Base-by-base conservation (phyloP, 1,140 invertebrate species). In the Brevipalpus yothersi region DNA sequence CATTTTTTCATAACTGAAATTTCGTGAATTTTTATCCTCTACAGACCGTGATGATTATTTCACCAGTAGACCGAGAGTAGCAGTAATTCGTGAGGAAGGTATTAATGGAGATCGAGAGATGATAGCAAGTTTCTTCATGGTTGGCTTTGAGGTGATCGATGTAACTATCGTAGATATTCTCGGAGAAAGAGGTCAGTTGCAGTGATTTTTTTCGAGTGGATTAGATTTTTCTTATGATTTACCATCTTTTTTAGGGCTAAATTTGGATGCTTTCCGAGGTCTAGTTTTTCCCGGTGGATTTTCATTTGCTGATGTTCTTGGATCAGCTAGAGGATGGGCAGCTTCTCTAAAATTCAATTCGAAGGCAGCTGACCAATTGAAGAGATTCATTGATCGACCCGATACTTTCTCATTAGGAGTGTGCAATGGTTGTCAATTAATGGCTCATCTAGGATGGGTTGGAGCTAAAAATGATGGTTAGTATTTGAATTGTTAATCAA, bases 71-170 rank as follows among this genome's bases (percentile, higher is more conserved):
- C 75, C 84, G 10, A 76, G 73, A 61, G 87, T 96, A 1, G 92
- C 90, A 11, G 86, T 97, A 0, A 74, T 97, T 41, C 75, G 93
- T 53, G 93, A 98, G 74, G 93, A 98, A 80, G 93, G 93, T 63
- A 84, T 80, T 41, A 98, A 98, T 69, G 91, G 92, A 45, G 93
- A 97, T 69, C 74, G 92, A 58, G 93, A 97, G 76, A 96, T 98
- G 92, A 83, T 84, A 11, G 87, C 88, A n/a, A 81, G 86, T 12
- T 76, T 96, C n/a, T 74, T 83, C 62, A 78, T 83, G 73, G 88
- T 85, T 21, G 88, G 90, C 58, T 98, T 97, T 69, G 80, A 87
- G 68, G 69, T 88, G 8, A 87, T 82, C 74, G 90, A 95, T 71
- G 78, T 94, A 0, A 87, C 86, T 0, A 89, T 92, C 83, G 82